Percentiles rank a stretch among this genome's conserved stretches.
These are phyloP conservation scores for Takifugu rubripes DNA, from an alignment of 2,797 vertebrate species.

Conservation along the genomic window DNA sequence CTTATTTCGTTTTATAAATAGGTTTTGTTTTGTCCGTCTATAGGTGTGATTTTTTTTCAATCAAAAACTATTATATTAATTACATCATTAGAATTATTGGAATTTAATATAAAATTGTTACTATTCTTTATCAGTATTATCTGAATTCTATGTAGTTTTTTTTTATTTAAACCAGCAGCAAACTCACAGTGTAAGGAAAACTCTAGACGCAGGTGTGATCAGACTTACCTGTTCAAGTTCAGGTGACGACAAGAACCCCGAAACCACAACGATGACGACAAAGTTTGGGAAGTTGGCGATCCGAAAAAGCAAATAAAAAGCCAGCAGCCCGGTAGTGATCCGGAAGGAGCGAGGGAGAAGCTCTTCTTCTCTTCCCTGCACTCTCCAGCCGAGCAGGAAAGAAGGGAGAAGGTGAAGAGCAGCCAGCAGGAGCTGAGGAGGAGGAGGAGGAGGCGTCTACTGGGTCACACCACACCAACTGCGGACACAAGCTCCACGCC, in stretches of 20 bases:
- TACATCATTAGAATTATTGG: no score
- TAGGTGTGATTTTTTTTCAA: no score
- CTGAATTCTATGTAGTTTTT: no score
- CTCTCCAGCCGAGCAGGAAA: constrained; percentile 37
- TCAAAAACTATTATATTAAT: no score
- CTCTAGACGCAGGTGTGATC: background rate
- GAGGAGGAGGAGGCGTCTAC: background rate
- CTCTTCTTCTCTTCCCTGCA: constrained; percentile 37
- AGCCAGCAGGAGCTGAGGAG: constrained; percentile 8
- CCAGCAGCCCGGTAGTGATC: background rate
- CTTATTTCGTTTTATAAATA: no score
- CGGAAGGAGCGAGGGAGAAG: constrained; percentile 2
- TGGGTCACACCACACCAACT: no score
- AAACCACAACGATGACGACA: background rate
- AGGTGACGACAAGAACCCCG: background rate
- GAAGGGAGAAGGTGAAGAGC: constrained; percentile 30
- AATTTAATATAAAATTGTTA: background rate
- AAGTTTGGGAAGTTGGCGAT: background rate
- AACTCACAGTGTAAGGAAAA: constrained; percentile 8
- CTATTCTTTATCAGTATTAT: no score
- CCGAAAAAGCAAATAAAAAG: constrained; percentile 2
- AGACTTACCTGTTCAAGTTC: constrained; percentile 38
- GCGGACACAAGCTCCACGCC: no score
- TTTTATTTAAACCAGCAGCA: constrained; percentile 14
- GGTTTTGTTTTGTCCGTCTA: no score